Evolutionary conservation across 2,888 invertebrate species (phyloP).

Genomic region (Punctoribates punctum): DNA sequence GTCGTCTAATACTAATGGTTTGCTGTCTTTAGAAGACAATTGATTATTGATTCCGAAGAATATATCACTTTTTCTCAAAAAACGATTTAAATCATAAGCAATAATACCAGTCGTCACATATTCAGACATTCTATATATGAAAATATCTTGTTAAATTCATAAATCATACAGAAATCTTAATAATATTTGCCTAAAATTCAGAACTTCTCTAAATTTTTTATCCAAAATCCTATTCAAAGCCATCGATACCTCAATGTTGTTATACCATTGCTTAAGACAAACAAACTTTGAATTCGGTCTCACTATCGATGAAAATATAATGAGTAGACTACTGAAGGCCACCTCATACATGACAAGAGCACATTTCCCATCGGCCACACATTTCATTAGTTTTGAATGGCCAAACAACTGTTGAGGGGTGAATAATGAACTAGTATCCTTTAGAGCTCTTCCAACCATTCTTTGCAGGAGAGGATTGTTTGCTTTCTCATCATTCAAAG

Average conservation of each 20-base stretch:
- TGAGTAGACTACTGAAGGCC: no score
- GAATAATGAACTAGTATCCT: no score
- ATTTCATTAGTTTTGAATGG: no score
- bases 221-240: neutral
- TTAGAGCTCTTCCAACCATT: no score
- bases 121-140: neutral
- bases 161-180: neutral
- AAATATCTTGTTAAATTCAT: neutral
- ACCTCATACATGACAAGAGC: no score
- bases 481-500: no score
- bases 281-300: no score
- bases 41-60: neutral
- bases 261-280: no score
- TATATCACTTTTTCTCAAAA: neutral
- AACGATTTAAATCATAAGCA: neutral
- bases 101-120: conserved; percentile 15
- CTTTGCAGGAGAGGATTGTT: no score
- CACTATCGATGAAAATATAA: no score
- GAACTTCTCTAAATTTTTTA: neutral
- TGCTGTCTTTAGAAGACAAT: neutral
- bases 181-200: neutral
- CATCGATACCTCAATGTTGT: neutral
- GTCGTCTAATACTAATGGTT: neutral
- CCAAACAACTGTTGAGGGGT: no score
- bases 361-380: no score